These are phyloP conservation scores for Artibeus jamaicensis DNA, from an alignment of 2,797 vertebrate species.

Conservation along the genomic window DNA sequence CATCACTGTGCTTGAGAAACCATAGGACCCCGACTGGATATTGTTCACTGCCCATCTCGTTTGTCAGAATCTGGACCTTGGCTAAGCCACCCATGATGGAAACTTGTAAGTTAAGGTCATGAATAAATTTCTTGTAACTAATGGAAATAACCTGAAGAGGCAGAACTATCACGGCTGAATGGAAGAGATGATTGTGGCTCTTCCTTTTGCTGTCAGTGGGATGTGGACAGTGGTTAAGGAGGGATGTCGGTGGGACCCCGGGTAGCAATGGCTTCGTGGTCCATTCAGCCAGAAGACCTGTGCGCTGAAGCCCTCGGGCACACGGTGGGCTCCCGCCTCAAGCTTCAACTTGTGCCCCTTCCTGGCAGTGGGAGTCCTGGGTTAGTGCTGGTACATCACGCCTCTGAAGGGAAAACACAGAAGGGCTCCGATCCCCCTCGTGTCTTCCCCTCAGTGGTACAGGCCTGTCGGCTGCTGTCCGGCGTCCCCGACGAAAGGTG, in stretches of 20 bases:
- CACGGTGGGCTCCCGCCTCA: neutral
- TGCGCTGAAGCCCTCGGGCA: neutral
- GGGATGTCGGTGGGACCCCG: neutral
- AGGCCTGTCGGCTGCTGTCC: conserved; percentile 29
- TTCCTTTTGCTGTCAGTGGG: neutral
- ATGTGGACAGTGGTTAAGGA: neutral
- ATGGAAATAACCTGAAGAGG: neutral
- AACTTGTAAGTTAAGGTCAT: neutral
- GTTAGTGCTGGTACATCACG: conserved; percentile 57
- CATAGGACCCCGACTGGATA: neutral
- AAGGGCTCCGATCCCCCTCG: conserved; percentile 69
- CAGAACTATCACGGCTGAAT: neutral
- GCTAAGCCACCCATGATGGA: neutral
- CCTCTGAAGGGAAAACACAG: conserved; percentile 76
- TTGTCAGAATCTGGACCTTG: neutral
- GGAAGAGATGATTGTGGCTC: neutral
- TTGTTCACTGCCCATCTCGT: neutral
- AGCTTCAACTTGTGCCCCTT: conserved; percentile 59
- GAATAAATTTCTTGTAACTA: neutral
- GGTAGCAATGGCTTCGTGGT: neutral
- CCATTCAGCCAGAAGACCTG: neutral
- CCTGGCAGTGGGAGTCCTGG: conserved; percentile 60
- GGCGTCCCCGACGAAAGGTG: neutral
- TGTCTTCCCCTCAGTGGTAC: conserved; percentile 64
- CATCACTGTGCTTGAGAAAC: neutral